Evolutionary conservation across 1,140 invertebrate species (phyloP).

Genomic region (Drusus annulatus): DNA sequence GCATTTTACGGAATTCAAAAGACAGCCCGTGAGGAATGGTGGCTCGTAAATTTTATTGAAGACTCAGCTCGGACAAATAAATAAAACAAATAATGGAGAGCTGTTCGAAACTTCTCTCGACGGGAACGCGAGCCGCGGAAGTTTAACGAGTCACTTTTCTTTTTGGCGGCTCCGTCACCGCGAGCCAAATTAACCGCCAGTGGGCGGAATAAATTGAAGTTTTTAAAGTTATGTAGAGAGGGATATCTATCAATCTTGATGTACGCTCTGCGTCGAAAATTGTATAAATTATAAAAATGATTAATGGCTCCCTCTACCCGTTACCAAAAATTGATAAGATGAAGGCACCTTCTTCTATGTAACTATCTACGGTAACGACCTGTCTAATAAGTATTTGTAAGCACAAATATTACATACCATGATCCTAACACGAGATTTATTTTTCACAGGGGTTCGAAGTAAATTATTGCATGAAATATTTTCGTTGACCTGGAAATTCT

Average conservation of each 20-base stretch:
- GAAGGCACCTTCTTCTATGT: no score
- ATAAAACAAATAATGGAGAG: slow-evolving; percentile 51
- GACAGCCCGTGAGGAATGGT: slow-evolving; percentile 32
- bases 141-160: slow-evolving; percentile 52
- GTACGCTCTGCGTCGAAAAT: not conserved
- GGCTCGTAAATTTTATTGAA: slow-evolving; percentile 56
- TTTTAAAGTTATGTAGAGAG: slow-evolving; percentile 11
- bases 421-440: no score
- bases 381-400: no score
- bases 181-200: slow-evolving; percentile 39
- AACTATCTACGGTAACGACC: no score
- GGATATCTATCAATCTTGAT: not conserved
- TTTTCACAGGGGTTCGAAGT: no score
- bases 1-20: slow-evolving; percentile 4
- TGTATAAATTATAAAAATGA: no score
- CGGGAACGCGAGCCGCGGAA: slow-evolving; percentile 42
- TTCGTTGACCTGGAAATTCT: no score
- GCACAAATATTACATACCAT: no score
- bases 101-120: slow-evolving; percentile 33
- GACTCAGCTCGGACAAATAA: slow-evolving; percentile 54
- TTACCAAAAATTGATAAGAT: no score
- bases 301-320: no score
- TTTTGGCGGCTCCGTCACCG: slow-evolving; percentile 31
- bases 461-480: no score
- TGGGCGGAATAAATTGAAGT: slow-evolving; percentile 13